Base-by-base conservation (phyloP, 2,797 vertebrate genomes). In the Crossoptilon crossoptilon region DNA sequence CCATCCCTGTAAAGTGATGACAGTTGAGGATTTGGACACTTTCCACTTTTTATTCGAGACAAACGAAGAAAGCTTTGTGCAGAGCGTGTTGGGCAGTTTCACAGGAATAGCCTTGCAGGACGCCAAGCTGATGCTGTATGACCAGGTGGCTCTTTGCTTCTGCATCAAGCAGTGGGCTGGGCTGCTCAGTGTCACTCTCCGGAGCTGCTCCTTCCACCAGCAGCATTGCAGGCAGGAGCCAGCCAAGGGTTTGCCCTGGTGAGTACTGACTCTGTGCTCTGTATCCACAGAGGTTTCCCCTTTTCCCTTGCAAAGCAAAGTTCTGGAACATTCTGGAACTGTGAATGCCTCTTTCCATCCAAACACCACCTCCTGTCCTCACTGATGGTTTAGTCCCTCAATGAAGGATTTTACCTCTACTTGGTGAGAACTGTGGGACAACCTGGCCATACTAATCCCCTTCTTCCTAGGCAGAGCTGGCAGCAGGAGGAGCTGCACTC, bases 61-160 rank as follows among this genome's bases (percentile, higher is more conserved):
- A 68, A 88, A 79, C 0, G 78, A 95, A 7, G 8, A 73, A n/a
- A 73, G 60, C 56, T 92, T 79, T 0, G 0, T 2, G 0, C 74
- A 39, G 9, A 84, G 64, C 0, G 68, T 17, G 0, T 6, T 94
- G 87, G 24, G 21, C 29, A 1, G 0, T 29, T 78, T 92, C 87
- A 82, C 37, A 2, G 64, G 17, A 5, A 0, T 92, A 11, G 56
- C 88, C 31, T 44, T 95, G 74, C 37, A 48, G 43, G 84, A 84
- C 35, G 2, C 26, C 33, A 79, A 8, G 78, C 8, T 96, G 87
- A 87, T 33, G 2, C n/a, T 27, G 4, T 88, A 87, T 0, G 84
- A 95, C 68, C 95, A 94, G 49, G 16, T 35, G 71, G 94, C 94
- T 75, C 94, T 96, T 87, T 88, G 63, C 31, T 95, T 95, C 84